A percentile compares a stretch with the other conserved stretches of the same genome.
phyloP scores from a whole-genome alignment of 35 echinoderm and acorn worm species.

The Hemicentrotus pulcherrimus region DNA sequence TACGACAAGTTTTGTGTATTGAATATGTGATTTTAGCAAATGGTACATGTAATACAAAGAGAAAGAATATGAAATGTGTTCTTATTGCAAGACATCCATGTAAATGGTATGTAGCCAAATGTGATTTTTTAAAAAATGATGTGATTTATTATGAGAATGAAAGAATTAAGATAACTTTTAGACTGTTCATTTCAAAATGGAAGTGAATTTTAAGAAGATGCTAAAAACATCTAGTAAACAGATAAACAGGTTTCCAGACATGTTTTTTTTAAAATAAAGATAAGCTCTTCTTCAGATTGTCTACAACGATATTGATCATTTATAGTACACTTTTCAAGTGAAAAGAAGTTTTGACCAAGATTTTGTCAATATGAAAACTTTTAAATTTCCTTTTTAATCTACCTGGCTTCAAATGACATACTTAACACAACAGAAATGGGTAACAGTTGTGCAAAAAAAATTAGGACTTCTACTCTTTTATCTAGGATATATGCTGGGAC shows the following conservation, averaged over 20 bases:
- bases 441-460: background rate
- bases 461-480: background rate
- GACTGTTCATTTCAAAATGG: background rate
- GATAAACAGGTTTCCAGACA: background rate
- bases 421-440: background rate
- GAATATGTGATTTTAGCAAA: too few relatives aligned
- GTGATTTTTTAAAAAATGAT: too few relatives aligned
- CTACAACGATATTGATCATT: too few relatives aligned
- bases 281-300: too few relatives aligned
- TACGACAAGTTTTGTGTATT: background rate
- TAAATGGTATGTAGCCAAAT: too few relatives aligned
- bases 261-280: too few relatives aligned
- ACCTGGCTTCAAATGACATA: background rate
- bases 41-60: background rate
- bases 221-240: background rate
- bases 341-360: background rate
- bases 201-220: background rate
- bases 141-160: too few relatives aligned
- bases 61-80: background rate
- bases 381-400: background rate
- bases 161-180: background rate
- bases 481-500: background rate
- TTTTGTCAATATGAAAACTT: background rate
- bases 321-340: background rate
- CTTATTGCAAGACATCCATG: too few relatives aligned